phyloP scores from a whole-genome alignment of 23 tunicate species.

The Ascidia mentula region DNA sequence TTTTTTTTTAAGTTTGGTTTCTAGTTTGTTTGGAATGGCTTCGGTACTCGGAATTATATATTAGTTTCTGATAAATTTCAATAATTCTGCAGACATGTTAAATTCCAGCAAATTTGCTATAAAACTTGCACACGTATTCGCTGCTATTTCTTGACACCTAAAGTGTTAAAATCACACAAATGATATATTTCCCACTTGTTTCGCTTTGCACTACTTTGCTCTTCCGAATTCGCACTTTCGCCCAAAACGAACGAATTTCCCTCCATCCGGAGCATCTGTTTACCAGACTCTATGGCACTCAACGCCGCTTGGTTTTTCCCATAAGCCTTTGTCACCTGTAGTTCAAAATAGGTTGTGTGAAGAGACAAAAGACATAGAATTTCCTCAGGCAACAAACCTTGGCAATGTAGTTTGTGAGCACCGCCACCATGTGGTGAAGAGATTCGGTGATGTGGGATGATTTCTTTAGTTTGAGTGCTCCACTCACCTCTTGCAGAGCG shows the following conservation, averaged over 20 bases:
- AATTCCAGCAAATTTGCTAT: too few relatives aligned
- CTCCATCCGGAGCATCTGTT: conserved; percentile 47
- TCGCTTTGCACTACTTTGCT: conserved; percentile 13
- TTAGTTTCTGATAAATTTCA: too few relatives aligned
- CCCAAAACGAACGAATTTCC: not conserved
- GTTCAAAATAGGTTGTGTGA: too few relatives aligned
- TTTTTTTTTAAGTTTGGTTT: too few relatives aligned
- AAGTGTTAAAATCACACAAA: too few relatives aligned
- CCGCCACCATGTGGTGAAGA: conserved; percentile 86
- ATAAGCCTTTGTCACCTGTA: conserved; percentile 26
- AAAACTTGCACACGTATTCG: too few relatives aligned
- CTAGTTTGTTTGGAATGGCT: too few relatives aligned
- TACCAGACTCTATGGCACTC: conserved; percentile 54
- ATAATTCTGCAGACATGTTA: too few relatives aligned
- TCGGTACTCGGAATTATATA: too few relatives aligned
- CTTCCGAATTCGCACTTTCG: conserved; percentile 2
- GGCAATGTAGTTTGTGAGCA: conserved; percentile 68
- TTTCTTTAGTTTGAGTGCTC: conserved; percentile 36
- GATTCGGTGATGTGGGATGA: conserved; percentile 49
- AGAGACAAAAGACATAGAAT: too few relatives aligned
- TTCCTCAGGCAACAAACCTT: conserved; percentile 40
- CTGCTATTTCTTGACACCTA: too few relatives aligned
- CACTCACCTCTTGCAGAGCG: conserved; percentile 50
- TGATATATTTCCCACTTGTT: conserved; percentile 34
- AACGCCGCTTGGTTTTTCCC: conserved; percentile 44